These are phyloP conservation scores for Chelonoidis abingdonii DNA, from an alignment of 2,113 vertebrate species.

Conservation along the genomic window DNA sequence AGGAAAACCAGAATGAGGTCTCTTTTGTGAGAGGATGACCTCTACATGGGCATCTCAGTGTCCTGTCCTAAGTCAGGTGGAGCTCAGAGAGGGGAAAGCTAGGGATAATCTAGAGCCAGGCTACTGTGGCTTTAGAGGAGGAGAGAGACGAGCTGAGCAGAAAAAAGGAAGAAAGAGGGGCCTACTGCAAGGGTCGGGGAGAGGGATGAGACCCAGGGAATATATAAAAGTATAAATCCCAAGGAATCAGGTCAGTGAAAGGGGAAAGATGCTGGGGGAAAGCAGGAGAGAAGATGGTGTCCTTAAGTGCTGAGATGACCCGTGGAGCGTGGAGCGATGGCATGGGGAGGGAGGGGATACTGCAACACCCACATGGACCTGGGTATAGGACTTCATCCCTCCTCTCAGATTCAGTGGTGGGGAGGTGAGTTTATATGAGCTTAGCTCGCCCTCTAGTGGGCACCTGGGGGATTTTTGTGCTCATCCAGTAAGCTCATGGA, in stretches of 20 bases:
- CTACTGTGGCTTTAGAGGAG: neutral
- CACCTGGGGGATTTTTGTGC: neutral
- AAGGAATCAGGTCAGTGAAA: neutral
- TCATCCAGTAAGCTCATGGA: no score
- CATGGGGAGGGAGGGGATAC: neutral
- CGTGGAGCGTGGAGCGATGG: no score
- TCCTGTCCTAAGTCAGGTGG: neutral
- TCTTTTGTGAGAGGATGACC: neutral
- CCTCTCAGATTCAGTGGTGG: neutral
- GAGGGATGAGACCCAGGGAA: neutral
- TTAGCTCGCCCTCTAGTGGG: conserved; percentile 42
- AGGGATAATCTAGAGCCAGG: neutral
- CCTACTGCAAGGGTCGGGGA: neutral
- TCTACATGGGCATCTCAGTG: no score
- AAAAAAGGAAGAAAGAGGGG: neutral
- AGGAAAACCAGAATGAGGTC: neutral
- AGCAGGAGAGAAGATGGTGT: neutral
- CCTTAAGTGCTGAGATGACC: neutral
- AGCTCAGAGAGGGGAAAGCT: neutral
- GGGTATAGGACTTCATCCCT: accelerated
- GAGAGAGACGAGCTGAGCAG: neutral
- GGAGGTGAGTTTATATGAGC: neutral
- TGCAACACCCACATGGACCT: neutral
- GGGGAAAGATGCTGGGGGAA: neutral
- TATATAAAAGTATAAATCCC: no score